Conservation (phyloP, 2,113 vertebrate genomes). For the Galbula dea region DNA sequence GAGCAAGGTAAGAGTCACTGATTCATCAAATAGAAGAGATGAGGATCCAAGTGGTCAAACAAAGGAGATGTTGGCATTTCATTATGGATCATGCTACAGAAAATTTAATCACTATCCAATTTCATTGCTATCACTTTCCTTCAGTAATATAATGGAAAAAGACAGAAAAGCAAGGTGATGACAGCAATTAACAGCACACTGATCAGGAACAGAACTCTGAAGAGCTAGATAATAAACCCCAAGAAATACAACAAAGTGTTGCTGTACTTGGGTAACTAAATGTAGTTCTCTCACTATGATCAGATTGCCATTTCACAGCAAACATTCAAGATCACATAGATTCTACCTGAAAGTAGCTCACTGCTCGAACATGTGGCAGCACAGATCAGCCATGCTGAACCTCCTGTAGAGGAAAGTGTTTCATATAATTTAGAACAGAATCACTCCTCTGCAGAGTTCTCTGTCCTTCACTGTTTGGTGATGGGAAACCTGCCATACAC, state of each 20-base stretch:
- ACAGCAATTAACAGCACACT: background rate
- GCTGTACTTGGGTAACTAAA: background rate
- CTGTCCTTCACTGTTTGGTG: background rate
- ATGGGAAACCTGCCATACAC: background rate
- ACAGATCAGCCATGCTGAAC: background rate
- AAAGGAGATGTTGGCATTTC: background rate
- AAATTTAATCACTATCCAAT: background rate
- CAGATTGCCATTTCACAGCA: background rate
- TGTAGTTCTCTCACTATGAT: background rate
- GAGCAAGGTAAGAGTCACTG: background rate
- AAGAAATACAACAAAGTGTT: background rate
- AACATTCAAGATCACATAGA: background rate
- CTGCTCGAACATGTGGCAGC: background rate
- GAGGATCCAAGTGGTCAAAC: accelerated
- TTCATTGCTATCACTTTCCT: background rate
- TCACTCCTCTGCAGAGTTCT: background rate
- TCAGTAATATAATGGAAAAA: background rate
- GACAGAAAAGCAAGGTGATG: background rate
- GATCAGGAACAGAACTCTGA: background rate
- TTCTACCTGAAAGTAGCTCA: background rate
- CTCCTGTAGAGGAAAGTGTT: background rate
- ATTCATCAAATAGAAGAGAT: background rate
- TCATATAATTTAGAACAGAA: background rate
- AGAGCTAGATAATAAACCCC: accelerated
- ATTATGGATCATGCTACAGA: background rate